A percentile compares a stretch with the other conserved stretches of the same genome.
These are phyloP conservation scores for Drosophila rubida DNA, from an alignment of 2,888 invertebrate genomes.

Conservation along the genomic window DNA sequence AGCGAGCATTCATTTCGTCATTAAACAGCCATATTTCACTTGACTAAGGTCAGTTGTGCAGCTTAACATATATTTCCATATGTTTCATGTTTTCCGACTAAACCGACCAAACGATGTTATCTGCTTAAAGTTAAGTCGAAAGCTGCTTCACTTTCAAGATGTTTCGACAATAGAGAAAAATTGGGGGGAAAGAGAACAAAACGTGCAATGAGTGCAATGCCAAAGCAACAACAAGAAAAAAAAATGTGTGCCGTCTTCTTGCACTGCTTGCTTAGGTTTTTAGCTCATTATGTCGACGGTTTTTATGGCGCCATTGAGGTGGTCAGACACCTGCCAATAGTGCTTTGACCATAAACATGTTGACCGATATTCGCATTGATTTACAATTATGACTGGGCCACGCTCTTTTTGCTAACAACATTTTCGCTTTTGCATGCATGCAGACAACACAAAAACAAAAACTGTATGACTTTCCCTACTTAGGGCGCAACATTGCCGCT, in stretches of 20 bases:
- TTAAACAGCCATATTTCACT: not conserved
- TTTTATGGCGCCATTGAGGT: constrained; percentile 43
- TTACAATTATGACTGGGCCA: constrained; percentile 39
- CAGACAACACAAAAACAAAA: not conserved
- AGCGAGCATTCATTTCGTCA: not conserved
- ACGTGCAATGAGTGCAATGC: constrained; percentile 28
- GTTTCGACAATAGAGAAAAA: no score
- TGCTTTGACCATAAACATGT: constrained; percentile 30
- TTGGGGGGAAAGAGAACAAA: constrained; percentile 10
- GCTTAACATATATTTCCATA: not conserved
- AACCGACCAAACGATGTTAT: not conserved
- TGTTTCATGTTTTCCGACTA: not conserved
- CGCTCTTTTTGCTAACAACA: not conserved
- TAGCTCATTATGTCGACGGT: constrained; percentile 54
- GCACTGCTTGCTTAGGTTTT: constrained; percentile 35
- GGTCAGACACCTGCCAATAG: constrained; percentile 39
- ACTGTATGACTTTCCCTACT: not conserved
- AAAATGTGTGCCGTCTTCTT: constrained; percentile 7
- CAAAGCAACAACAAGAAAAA: not conserved
- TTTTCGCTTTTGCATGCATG: constrained; percentile 3
- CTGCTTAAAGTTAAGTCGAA: no score
- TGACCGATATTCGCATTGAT: constrained; percentile 58
- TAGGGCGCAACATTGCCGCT: no score
- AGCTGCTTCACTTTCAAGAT: no score
- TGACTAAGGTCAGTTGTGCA: not conserved